These are phyloP conservation scores for Philereme vetulata DNA, from an alignment of 2,888 invertebrate genomes.

Conservation along the genomic window DNA sequence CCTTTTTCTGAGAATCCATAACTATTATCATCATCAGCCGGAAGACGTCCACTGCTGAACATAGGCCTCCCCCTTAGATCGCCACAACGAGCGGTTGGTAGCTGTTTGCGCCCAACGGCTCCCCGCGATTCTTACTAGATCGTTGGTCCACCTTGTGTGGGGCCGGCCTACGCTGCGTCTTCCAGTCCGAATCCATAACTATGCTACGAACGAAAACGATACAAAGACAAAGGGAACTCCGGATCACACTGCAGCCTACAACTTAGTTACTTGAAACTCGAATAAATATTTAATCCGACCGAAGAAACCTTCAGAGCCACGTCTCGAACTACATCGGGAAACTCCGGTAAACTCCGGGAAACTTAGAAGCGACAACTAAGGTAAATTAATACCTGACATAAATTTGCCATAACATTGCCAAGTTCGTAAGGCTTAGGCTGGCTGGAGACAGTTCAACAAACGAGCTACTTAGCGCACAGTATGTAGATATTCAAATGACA, in stretches of 20 bases:
- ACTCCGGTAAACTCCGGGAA: constrained; percentile 46
- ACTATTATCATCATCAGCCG: too few species aligned
- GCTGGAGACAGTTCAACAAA: constrained; percentile 69
- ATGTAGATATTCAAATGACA: constrained; percentile 6
- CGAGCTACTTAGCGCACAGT: constrained; percentile 55
- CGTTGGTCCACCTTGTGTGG: too few species aligned
- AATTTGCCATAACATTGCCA: constrained; percentile 79
- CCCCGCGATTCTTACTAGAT: too few species aligned
- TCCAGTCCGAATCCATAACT: constrained; percentile 10
- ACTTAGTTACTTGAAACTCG: constrained; percentile 54
- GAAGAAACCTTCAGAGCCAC: constrained; percentile 65
- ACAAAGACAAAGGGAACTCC: constrained; percentile 28
- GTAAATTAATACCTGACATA: constrained; percentile 83
- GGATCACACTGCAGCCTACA: constrained; percentile 31
- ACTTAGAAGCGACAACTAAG: constrained; percentile 72
- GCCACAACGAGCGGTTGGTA: too few species aligned
- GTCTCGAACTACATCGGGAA: constrained; percentile 58
- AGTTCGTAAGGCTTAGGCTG: constrained; percentile 65
- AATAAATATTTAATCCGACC: constrained; percentile 74
- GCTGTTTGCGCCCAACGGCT: too few species aligned
- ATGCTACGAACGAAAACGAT: constrained; percentile 10
- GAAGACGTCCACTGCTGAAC: too few species aligned
- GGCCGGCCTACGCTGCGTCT: too few species aligned
- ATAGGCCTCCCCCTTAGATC: too few species aligned
- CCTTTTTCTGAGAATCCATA: background rate